A percentile compares a stretch with the other conserved stretches of the same genome.
phyloP scores from a whole-genome alignment of 2,113 vertebrate genomes.

The Calidris pugnax region DNA sequence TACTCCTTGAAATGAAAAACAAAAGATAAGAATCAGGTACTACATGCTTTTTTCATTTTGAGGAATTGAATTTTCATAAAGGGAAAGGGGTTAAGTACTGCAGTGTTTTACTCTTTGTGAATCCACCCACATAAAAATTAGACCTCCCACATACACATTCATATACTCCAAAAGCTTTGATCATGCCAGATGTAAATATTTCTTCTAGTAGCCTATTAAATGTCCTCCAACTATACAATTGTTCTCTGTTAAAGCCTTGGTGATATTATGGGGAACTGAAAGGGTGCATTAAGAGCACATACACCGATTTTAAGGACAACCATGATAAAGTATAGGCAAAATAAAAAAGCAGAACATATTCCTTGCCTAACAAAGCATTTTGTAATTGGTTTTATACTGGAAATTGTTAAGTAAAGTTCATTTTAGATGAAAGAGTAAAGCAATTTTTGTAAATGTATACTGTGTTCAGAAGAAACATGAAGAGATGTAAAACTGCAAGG shows the following conservation, averaged over 20 bases:
- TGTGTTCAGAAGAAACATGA: neutral
- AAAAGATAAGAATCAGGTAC: slow-evolving; percentile 60
- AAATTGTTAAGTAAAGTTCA: neutral
- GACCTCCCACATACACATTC: slow-evolving; percentile 41
- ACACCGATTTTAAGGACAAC: neutral
- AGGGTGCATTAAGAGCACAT: neutral
- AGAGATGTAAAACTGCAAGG: neutral
- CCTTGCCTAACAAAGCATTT: neutral
- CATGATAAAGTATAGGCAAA: neutral
- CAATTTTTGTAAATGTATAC: neutral
- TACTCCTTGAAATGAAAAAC: slow-evolving; percentile 45
- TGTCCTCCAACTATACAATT: slow-evolving; percentile 44
- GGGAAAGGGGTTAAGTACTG: slow-evolving; percentile 47
- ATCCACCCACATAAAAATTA: slow-evolving; percentile 49
- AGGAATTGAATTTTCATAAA: slow-evolving; percentile 67
- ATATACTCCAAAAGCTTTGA: slow-evolving; percentile 44
- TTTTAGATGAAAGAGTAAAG: neutral
- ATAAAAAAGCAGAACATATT: neutral
- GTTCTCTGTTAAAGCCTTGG: slow-evolving; percentile 11
- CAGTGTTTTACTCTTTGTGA: slow-evolving; percentile 59
- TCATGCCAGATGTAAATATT: slow-evolving; percentile 52
- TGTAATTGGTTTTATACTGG: neutral
- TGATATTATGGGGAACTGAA: slow-evolving; percentile 2
- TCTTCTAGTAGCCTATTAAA: slow-evolving; percentile 26
- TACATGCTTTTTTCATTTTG: slow-evolving; percentile 48